phyloP scores from a whole-genome alignment of 2,888 invertebrate species.

The Ophion costatus region DNA sequence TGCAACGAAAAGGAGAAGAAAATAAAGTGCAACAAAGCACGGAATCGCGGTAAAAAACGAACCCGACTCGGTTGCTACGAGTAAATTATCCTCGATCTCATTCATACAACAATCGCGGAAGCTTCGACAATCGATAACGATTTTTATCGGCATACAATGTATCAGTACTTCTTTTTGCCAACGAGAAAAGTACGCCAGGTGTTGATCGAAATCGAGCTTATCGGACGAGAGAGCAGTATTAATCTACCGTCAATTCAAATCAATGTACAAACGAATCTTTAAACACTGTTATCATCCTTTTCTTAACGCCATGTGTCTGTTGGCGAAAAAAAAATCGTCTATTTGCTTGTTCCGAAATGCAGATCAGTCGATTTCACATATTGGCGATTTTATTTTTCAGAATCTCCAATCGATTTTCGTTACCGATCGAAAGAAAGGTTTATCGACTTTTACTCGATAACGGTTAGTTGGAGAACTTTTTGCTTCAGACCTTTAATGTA shows the following conservation, averaged over 20 bases:
- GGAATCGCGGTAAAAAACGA: slow-evolving; percentile 7
- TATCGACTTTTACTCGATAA: background rate
- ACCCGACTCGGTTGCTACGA: slow-evolving; percentile 23
- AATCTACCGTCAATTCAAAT: slow-evolving; percentile 14
- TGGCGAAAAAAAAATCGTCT: too few relatives aligned
- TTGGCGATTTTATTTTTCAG: too few relatives aligned
- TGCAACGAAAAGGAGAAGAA: background rate
- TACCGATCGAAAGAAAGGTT: too few relatives aligned
- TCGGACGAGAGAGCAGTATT: slow-evolving; percentile 6
- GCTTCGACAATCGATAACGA: slow-evolving; percentile 33
- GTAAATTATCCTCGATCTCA: slow-evolving; percentile 49
- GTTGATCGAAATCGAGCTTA: background rate
- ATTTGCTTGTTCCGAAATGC: too few relatives aligned
- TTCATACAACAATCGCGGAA: slow-evolving; percentile 36
- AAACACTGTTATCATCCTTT: too few relatives aligned
- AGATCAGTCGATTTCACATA: too few relatives aligned
- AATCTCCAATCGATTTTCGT: too few relatives aligned
- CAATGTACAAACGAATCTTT: background rate
- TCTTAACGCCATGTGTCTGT: too few relatives aligned
- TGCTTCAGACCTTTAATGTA: background rate
- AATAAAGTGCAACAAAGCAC: background rate
- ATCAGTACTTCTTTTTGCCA: background rate
- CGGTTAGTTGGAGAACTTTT: background rate
- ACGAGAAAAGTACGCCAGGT: slow-evolving; percentile 12
- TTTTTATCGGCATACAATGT: slow-evolving; percentile 30